Percentiles rank a stretch among this genome's conserved stretches.
phyloP scores from a whole-genome alignment of 2,888 invertebrate species.

The Drosophila paracracens region DNA sequence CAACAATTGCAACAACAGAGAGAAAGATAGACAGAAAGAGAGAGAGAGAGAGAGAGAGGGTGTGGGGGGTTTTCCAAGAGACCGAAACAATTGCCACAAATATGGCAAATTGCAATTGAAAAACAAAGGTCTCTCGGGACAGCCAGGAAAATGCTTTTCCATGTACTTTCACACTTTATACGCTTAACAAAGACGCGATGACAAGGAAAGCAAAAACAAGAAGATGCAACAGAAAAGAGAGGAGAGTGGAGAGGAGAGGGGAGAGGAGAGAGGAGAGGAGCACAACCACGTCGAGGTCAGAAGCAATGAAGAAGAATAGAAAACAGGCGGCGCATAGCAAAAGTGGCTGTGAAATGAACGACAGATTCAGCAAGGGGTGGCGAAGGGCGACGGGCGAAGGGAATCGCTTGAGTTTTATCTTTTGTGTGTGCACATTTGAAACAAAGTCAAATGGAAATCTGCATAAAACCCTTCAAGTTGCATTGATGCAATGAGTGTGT shows the following conservation, averaged over 20 bases:
- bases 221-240: neutral
- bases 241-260: no score
- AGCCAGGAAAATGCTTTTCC: conserved; percentile 63
- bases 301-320: conserved; percentile 37
- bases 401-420: conserved; percentile 28
- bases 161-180: conserved; percentile 71
- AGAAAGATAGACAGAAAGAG: neutral
- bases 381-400: neutral
- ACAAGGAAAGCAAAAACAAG: conserved; percentile 24
- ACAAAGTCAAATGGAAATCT: conserved; percentile 76
- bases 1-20: conserved; percentile 56
- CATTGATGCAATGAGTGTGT: conserved; percentile 42
- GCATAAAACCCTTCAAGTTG: conserved; percentile 65
- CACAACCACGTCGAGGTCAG: conserved; percentile 54
- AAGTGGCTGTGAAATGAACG: conserved; percentile 73
- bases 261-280: no score
- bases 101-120: conserved; percentile 78
- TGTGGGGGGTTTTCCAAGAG: no score
- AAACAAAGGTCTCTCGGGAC: conserved; percentile 68
- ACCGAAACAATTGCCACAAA: conserved; percentile 71
- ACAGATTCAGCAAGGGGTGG: conserved; percentile 1
- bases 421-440: conserved; percentile 49
- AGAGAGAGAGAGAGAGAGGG: neutral
- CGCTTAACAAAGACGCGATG: conserved; percentile 57
- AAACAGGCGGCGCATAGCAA: conserved; percentile 24